Percentiles rank a stretch among this genome's conserved stretches.
phyloP scores from a whole-genome alignment of 2,113 vertebrate species.

The Acanthisitta chloris region DNA sequence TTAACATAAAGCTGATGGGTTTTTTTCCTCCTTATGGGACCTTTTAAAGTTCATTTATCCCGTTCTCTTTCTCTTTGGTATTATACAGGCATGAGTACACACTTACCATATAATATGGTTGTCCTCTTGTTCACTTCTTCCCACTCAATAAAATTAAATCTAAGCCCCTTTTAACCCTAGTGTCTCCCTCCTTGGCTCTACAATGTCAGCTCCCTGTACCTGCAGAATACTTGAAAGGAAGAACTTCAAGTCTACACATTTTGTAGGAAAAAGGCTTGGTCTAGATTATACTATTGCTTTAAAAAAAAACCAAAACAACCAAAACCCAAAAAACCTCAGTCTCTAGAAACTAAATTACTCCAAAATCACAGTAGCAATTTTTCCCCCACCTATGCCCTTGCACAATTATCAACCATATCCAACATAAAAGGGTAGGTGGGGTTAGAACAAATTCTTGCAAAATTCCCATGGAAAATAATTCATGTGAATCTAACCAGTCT shows the following conservation, averaged over 20 bases:
- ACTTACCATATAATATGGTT: not conserved
- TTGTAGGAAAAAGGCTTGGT: not conserved
- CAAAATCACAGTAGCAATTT: constrained; percentile 38
- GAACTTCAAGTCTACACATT: not conserved
- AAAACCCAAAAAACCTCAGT: not conserved
- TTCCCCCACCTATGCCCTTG: constrained; percentile 7
- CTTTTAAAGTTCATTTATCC: not conserved
- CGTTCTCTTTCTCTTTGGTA: not conserved
- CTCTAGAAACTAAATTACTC: constrained; percentile 25
- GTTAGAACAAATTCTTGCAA: constrained; percentile 33
- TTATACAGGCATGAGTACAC: not conserved
- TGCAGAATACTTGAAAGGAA: not conserved
- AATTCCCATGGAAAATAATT: constrained; percentile 52
- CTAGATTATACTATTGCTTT: not conserved
- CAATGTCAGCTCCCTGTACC: not conserved
- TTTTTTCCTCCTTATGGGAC: not conserved
- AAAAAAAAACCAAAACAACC: too few species aligned
- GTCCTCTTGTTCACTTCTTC: not conserved
- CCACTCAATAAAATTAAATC: not conserved
- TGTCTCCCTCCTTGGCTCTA: not conserved
- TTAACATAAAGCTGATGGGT: not conserved
- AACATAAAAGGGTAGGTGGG: constrained; percentile 49
- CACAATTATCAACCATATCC: constrained; percentile 24
- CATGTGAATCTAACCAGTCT: not conserved
- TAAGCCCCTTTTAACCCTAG: not conserved